Evolutionary conservation across 2,888 invertebrate genomes (phyloP).

Genomic region (Arrhopalites spinosus): DNA sequence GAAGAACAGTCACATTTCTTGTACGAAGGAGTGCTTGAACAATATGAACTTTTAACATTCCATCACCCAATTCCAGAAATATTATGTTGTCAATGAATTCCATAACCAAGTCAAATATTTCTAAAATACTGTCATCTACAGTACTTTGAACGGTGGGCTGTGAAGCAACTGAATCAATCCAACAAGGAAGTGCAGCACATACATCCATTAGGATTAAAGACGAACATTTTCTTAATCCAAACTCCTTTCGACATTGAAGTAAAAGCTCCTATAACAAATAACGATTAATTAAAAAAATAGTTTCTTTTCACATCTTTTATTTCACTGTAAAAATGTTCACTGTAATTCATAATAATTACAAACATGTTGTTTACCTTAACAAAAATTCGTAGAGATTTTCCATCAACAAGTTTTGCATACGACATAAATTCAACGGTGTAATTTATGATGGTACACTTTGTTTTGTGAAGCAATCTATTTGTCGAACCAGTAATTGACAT

Average conservation of each 20-base stretch:
- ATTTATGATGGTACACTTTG: constrained; percentile 19
- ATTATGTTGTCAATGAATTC: constrained; percentile 36
- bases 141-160: no score
- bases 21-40: constrained; percentile 46
- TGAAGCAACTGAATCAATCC: constrained; percentile 46
- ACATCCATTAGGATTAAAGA: constrained; percentile 11
- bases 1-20: constrained; percentile 47
- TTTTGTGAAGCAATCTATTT: neutral
- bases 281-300: no score
- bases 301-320: no score
- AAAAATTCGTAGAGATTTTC: constrained; percentile 13
- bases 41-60: constrained; percentile 37
- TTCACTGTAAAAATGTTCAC: no score
- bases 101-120: constrained; percentile 40
- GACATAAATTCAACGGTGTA: constrained; percentile 9
- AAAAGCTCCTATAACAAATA: constrained; percentile 9
- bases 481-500: constrained; percentile 16
- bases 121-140: constrained; percentile 40
- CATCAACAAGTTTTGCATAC: neutral
- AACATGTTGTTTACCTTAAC: constrained; percentile 25
- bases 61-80: constrained; percentile 14
- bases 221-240: neutral
- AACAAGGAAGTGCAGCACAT: constrained; percentile 31
- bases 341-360: no score
- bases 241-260: neutral